Evolutionary conservation across 2,113 vertebrate genomes (phyloP), one percentile per base, ranked within the genome.

Genomic region (Serilophus lunatus): DNA sequence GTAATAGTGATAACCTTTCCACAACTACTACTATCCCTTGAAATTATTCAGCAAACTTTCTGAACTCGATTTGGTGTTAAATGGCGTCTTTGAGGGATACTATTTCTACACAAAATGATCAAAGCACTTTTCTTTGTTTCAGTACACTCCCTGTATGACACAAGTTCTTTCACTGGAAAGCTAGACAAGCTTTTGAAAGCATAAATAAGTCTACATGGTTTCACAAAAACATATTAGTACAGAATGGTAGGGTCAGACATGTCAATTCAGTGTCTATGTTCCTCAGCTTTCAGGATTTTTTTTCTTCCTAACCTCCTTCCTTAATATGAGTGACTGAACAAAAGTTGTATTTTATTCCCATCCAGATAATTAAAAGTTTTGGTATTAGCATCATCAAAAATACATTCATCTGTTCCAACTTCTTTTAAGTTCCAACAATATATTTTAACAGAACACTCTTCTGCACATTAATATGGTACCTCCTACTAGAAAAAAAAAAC

Each of bases 21-120:
- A 13, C 3, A 6, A 9, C 49, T 65, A 13, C 22, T 20, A 8
- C 18, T 0, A 0, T 18, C 63, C 44, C 40, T 7, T 36, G 36
- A 85, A 93, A 82, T 65, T 45, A 69, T 35, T 69, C 28, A 23
- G 12, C 25, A 60, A 1, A 0, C 13, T 64, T 85, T 33, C 70
- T 53, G 33, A 56, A 49, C 11, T 13, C 13, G 3, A 16, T 51
- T 66, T 42, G 47, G 22, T 22, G 4, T 18, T 53, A 31, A 44
- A 9, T 14, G 22, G 17, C 8, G 71, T 11, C 9, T 82, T 88
- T 81, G 23, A 92, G 29, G 40, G 9, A 40, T 1, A 2, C 7
- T 68, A 22, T 68, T 79, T 60, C 56, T 76, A 31, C 40, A 36
- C 3, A 9, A 9, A 38, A 75, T 7, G 9, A 65, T 17, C 5